A percentile compares a stretch with the other conserved stretches of the same genome.
Evolutionary conservation across 2,797 vertebrate species (phyloP).

Genomic region (Rhinophrynus dorsalis): DNA sequence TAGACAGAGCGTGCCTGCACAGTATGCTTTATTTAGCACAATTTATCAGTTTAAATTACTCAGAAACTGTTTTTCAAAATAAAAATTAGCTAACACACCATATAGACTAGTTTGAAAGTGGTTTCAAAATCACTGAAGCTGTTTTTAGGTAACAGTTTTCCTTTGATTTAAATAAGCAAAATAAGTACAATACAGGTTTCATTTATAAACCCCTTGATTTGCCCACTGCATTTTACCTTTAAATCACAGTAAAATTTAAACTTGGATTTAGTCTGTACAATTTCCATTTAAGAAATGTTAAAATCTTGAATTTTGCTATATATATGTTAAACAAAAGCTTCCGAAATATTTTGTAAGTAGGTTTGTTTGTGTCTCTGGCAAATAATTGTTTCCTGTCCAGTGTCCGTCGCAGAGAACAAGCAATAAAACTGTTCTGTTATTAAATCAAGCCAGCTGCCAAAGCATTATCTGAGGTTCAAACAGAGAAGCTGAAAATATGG

Average conservation of each 20-base stretch:
- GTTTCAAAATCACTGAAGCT: no score
- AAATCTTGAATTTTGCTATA: constrained; percentile 3
- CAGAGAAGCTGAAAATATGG: neutral
- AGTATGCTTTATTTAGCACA: no score
- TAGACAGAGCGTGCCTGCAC: no score
- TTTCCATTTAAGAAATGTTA: constrained; percentile 30
- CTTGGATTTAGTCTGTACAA: neutral
- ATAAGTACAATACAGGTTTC: neutral
- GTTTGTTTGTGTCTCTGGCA: constrained; percentile 27
- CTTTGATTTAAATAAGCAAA: no score
- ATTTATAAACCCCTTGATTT: constrained; percentile 5
- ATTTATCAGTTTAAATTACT: no score
- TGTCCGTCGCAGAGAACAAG: neutral
- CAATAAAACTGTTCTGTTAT: constrained; percentile 12
- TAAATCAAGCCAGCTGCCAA: constrained; percentile 12
- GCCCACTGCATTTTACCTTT: neutral
- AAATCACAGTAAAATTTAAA: constrained; percentile 10
- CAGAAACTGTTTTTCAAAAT: no score
- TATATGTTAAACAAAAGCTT: constrained; percentile 30
- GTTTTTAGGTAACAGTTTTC: no score
- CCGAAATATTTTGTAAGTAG: constrained; percentile 31
- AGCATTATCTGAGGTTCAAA: constrained; percentile 17
- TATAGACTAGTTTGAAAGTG: no score
- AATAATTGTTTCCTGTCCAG: constrained; percentile 24
- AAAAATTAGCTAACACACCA: no score